These are phyloP conservation scores for Apteryx owenii DNA, from an alignment of 2,113 vertebrate genomes.

Conservation along the genomic window DNA sequence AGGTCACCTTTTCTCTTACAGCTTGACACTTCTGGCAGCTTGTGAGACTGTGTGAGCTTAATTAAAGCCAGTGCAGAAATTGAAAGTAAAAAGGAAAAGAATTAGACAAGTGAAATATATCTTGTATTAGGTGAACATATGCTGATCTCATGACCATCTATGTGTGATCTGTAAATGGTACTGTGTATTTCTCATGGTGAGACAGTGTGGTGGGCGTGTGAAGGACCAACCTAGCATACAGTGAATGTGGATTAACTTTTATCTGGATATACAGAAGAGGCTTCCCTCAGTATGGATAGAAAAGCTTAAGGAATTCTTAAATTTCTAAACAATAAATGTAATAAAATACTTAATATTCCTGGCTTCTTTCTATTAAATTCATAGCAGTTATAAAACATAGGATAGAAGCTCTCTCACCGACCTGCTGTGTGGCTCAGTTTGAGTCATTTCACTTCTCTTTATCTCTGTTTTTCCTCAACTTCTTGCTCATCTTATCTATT, in stretches of 20 bases:
- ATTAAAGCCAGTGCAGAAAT: slow-evolving; percentile 57
- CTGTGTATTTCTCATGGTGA: neutral
- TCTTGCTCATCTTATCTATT: slow-evolving; percentile 47
- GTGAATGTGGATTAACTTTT: neutral
- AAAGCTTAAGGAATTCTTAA: neutral
- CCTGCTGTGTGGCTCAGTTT: slow-evolving; percentile 3
- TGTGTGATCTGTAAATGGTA: neutral
- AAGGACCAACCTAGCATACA: neutral
- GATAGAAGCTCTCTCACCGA: neutral
- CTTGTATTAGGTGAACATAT: neutral
- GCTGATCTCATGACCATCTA: neutral
- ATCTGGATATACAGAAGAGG: neutral
- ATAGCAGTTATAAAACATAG: neutral
- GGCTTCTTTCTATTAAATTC: neutral
- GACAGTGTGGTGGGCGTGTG: neutral
- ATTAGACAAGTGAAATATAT: neutral
- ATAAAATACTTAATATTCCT: neutral
- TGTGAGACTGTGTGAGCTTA: neutral
- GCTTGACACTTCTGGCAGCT: slow-evolving; percentile 31
- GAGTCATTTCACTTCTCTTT: slow-evolving; percentile 24
- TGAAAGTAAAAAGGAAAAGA: slow-evolving; percentile 23
- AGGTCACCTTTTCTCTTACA: slow-evolving; percentile 63
- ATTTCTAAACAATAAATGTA: neutral
- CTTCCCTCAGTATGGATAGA: neutral
- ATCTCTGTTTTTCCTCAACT: slow-evolving; percentile 29